These are phyloP conservation scores for Dendrolimus pini DNA, from an alignment of 2,888 invertebrate genomes.

Conservation along the genomic window DNA sequence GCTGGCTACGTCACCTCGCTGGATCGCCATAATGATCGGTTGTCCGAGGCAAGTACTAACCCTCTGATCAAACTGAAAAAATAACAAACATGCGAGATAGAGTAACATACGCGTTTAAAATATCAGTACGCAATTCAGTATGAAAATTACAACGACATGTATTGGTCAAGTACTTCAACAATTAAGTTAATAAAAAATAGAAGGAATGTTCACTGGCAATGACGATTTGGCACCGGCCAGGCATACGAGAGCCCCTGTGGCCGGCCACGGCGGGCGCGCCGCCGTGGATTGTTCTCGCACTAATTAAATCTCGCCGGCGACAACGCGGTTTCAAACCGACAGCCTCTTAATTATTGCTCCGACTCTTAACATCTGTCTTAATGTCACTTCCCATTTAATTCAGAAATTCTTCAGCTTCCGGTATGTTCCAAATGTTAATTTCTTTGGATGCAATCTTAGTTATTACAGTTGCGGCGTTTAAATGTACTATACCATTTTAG, in stretches of 20 bases:
- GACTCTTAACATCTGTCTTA: constrained; percentile 73
- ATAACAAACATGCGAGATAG: no score
- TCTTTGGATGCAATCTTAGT: constrained; percentile 30
- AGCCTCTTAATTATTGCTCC: constrained; percentile 74
- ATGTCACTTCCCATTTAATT: constrained; percentile 68
- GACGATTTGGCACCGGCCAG: background rate
- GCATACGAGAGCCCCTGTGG: constrained; percentile 5
- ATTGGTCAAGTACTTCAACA: no score
- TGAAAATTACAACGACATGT: no score
- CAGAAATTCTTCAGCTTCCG: constrained; percentile 48
- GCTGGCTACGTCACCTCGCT: no score
- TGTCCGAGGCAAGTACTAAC: no score
- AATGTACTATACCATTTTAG: background rate
- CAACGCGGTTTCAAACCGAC: constrained; percentile 68
- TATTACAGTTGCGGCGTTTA: constrained; percentile 7
- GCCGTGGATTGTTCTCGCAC: constrained; percentile 55
- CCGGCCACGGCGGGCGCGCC: constrained; percentile 19
- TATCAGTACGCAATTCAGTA: no score
- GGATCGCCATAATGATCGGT: no score
- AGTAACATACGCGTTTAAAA: no score
- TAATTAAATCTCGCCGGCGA: constrained; percentile 72
- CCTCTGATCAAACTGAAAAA: no score
- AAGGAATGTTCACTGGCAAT: no score
- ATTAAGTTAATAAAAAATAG: no score
- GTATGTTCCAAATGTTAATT: constrained; percentile 45